Conservation (phyloP, 2,113 vertebrate genomes). For the Callipepla californica region DNA sequence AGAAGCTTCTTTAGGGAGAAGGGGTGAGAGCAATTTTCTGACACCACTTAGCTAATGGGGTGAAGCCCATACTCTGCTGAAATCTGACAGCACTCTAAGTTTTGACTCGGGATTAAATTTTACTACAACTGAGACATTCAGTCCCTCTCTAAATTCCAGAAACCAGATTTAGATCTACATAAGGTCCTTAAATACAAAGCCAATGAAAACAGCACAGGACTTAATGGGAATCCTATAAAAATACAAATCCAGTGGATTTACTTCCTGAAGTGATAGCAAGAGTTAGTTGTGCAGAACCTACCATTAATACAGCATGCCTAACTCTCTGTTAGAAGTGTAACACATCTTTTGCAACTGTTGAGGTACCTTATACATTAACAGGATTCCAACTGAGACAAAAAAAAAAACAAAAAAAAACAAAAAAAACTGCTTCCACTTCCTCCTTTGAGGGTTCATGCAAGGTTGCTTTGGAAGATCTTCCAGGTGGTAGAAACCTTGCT, state of each 20-base stretch:
- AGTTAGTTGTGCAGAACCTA: background rate
- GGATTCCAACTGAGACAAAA: background rate
- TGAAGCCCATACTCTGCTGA: background rate
- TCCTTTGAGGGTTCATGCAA: background rate
- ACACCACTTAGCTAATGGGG: background rate
- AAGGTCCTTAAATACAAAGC: constrained; percentile 43
- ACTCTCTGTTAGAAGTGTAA: background rate
- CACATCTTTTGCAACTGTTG: background rate
- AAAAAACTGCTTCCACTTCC: background rate
- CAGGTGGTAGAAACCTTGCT: background rate
- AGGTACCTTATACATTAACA: background rate
- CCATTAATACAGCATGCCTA: background rate
- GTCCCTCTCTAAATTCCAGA: constrained; percentile 17
- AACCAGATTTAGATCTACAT: constrained; percentile 37
- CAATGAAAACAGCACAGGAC: constrained; percentile 14
- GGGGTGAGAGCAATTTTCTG: background rate
- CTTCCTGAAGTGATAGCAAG: background rate
- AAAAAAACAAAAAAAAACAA: background rate
- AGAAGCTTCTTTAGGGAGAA: background rate
- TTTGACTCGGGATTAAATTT: constrained; percentile 21
- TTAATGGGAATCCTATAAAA: constrained; percentile 45
- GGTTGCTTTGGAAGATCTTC: background rate
- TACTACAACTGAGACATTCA: background rate
- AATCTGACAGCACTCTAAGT: background rate
- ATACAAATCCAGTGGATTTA: constrained; percentile 46